Evolutionary conservation across 2,888 invertebrate genomes (phyloP).

Genomic region (Hemicrepidius hirtus): DNA sequence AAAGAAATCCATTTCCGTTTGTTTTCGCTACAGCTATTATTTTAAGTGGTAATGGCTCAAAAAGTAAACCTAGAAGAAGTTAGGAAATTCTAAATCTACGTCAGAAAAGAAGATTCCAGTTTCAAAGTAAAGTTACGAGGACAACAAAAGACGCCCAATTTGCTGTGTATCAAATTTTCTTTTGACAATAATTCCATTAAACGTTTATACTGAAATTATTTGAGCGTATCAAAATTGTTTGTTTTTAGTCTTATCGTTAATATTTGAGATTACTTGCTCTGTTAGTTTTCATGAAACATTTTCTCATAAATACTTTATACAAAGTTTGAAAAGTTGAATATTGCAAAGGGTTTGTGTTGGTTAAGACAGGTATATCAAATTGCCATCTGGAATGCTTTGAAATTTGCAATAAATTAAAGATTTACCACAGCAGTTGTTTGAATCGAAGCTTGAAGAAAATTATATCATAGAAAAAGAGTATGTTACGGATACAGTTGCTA

Average conservation of each 20-base stretch:
- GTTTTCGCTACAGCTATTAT: constrained; percentile 7
- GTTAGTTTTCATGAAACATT: no score
- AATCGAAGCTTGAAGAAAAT: not conserved
- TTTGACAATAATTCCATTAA: constrained; percentile 14
- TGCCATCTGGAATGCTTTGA: not conserved
- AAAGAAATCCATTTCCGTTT: constrained; percentile 5
- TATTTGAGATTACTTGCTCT: not conserved
- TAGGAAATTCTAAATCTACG: not conserved
- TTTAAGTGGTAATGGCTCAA: constrained; percentile 21
- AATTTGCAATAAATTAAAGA: no score
- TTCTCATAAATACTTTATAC: no score
- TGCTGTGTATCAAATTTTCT: constrained; percentile 6
- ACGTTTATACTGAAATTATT: constrained; percentile 2
- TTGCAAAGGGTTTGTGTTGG: no score
- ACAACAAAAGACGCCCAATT: not conserved
- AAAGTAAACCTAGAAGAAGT: constrained; percentile 10
- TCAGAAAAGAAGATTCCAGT: not conserved
- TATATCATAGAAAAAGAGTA: no score
- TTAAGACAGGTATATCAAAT: not conserved
- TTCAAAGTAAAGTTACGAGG: not conserved
- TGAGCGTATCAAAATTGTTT: constrained; percentile 1
- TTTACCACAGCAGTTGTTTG: no score
- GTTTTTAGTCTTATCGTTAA: not conserved
- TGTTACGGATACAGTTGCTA: no score
- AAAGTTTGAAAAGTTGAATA: no score